Evolutionary conservation across 2,888 invertebrate species (phyloP), one percentile per base, ranked within the genome.

Genomic region (Serrognathus titanus): DNA sequence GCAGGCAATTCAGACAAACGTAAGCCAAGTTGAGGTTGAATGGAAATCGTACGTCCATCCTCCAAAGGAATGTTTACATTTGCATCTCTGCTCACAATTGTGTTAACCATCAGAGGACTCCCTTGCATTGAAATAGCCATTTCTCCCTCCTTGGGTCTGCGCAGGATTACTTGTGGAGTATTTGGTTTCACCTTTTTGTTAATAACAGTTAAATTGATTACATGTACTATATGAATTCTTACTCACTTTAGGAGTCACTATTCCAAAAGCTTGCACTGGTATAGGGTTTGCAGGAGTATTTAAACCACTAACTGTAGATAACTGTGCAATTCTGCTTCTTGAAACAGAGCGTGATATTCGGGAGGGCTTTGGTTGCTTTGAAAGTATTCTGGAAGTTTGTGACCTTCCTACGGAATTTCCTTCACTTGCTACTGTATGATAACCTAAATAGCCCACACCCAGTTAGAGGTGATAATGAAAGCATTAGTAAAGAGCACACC

Each of bases 81-180:
- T 0, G 86, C 84, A 38, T 81, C 79, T 12, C 85, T 83, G 0
- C 78, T 73, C 1, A 75, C 62, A 9, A 76, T 66, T 2, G 73
- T 72, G 0, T 83, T 81, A 43, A 85, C 83, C 73, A 86, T 76
- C 43, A 87, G 76, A 0, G 87, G 87, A 53, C 87, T 87, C 6
- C 87, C 87, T 5, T 84, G 82, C 80, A 86, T 82, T 55, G 87
- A 87, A 2, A 87, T 78, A 7, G 85, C 86, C 79, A 85, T 82
- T 77, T 88, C 88, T 0, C 86, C 86, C 60, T 80, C 79, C 2
- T 82, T 80, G 35, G 86, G 85, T 63, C 82, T 79, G 24, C 88
- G 79, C 13, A 87, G 73, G 40, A 87, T 74, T 20, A 85, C 82
- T 67, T 86, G 74, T 0, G 87, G 82, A 0, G 84, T 82, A 55